These are phyloP conservation scores for Caenorhabditis remanei DNA, from an alignment of 1,140 invertebrate species.

Conservation along the genomic window DNA sequence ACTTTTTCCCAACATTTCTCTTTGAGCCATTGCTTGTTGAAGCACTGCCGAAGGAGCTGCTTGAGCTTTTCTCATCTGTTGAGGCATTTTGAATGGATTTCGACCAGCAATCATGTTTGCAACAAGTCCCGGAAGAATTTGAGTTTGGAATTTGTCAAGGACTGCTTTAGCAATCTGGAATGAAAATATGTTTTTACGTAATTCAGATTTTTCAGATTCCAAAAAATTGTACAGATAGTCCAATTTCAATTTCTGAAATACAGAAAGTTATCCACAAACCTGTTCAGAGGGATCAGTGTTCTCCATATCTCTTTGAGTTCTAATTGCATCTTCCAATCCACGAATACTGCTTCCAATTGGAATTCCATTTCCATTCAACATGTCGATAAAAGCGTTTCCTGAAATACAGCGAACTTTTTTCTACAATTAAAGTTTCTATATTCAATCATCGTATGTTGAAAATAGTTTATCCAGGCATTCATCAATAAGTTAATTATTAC, in stretches of 20 bases:
- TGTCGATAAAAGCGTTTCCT: conserved; percentile 69
- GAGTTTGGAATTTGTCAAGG: conserved; percentile 72
- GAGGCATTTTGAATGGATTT: conserved; percentile 71
- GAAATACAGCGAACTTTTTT: background rate
- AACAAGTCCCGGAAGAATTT: conserved; percentile 72
- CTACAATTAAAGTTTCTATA: too few relatives aligned
- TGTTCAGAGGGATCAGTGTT: conserved; percentile 68
- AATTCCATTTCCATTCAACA: conserved; percentile 72
- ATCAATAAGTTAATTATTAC: background rate
- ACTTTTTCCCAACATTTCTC: conserved; percentile 15
- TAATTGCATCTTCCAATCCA: conserved; percentile 70
- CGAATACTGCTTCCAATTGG: conserved; percentile 70
- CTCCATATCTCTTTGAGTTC: conserved; percentile 69
- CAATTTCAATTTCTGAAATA: too few relatives aligned
- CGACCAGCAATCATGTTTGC: conserved; percentile 70
- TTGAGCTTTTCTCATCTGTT: conserved; percentile 33
- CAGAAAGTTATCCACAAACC: background rate
- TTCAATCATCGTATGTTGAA: too few relatives aligned
- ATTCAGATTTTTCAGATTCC: background rate
- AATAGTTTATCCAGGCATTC: too few relatives aligned
- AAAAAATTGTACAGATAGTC: too few relatives aligned
- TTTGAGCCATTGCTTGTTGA: conserved; percentile 21
- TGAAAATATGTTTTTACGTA: too few relatives aligned
- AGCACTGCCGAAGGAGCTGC: background rate
- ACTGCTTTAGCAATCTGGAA: conserved; percentile 70